phyloP scores from a whole-genome alignment of 2,113 vertebrate genomes.

The Carollia perspicillata region DNA sequence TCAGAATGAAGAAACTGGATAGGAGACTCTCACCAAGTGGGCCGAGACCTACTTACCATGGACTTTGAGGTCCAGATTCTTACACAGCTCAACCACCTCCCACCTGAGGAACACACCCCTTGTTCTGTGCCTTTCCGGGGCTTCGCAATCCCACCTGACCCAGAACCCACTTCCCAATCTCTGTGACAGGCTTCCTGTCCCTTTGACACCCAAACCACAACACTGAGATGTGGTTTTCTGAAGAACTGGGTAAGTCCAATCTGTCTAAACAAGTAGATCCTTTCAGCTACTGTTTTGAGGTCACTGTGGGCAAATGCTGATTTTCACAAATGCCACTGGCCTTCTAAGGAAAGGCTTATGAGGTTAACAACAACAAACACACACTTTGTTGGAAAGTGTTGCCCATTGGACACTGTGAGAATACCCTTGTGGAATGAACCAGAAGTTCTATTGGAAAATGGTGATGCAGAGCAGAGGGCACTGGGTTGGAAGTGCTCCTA shows the following conservation, averaged over 20 bases:
- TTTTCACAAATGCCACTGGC: conserved; percentile 23
- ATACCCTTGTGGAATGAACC: background rate
- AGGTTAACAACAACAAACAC: background rate
- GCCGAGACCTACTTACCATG: background rate
- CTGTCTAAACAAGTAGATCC: background rate
- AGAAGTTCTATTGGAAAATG: background rate
- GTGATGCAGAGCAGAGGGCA: background rate
- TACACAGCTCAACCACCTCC: background rate
- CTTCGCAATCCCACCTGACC: background rate
- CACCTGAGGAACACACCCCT: background rate
- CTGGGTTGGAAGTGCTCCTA: background rate
- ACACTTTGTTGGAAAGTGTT: background rate
- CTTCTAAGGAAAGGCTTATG: conserved; percentile 2
- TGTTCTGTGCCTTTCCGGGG: background rate
- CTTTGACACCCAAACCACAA: background rate
- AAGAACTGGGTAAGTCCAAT: conserved; percentile 24
- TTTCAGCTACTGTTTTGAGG: conserved; percentile 52
- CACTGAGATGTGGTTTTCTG: conserved; percentile 36
- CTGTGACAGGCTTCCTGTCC: conserved; percentile 8
- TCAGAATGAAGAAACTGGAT: background rate
- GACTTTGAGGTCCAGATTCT: background rate
- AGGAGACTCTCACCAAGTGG: background rate
- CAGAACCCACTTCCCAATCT: background rate
- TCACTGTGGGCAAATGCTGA: conserved; percentile 2
- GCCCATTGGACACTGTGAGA: background rate